phyloP scores from a whole-genome alignment of 2,888 invertebrate species.

The Sturmia bella region DNA sequence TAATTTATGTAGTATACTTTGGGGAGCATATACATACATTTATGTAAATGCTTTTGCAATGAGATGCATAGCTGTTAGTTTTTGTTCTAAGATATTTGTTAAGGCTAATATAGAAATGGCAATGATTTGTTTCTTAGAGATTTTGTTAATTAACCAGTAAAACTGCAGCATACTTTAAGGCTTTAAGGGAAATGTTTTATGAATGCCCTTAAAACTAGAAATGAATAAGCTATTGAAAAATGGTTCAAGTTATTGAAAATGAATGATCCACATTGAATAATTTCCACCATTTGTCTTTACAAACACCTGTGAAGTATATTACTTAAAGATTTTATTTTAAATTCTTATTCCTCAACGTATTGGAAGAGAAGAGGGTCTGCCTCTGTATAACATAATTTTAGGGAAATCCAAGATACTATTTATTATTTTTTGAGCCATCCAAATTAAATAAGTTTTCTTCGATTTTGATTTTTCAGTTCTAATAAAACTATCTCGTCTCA shows the following conservation, averaged over 20 bases:
- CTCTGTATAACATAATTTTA: constrained; percentile 1
- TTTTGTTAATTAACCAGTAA: background rate
- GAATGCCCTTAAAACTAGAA: background rate
- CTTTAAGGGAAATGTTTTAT: background rate
- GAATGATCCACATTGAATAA: no score
- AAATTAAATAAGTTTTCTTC: no score
- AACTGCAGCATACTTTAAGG: constrained; percentile 2
- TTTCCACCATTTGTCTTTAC: no score
- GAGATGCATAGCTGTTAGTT: background rate
- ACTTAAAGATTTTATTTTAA: no score
- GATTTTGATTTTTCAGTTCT: no score
- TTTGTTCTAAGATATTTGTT: constrained; percentile 7
- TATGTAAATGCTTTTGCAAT: background rate
- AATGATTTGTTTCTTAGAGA: constrained; percentile 7
- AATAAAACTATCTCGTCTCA: no score
- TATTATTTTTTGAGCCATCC: no score
- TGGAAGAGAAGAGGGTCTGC: background rate
- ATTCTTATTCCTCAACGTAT: no score
- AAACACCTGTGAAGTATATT: no score
- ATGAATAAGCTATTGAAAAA: background rate
- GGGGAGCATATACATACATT: constrained; percentile 30
- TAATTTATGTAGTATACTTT: constrained; percentile 52
- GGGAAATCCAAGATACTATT: background rate
- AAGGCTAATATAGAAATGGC: constrained; percentile 9
- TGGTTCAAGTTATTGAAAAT: background rate